phyloP scores from a whole-genome alignment of 2,888 invertebrate species.

The Diarsia mendica region DNA sequence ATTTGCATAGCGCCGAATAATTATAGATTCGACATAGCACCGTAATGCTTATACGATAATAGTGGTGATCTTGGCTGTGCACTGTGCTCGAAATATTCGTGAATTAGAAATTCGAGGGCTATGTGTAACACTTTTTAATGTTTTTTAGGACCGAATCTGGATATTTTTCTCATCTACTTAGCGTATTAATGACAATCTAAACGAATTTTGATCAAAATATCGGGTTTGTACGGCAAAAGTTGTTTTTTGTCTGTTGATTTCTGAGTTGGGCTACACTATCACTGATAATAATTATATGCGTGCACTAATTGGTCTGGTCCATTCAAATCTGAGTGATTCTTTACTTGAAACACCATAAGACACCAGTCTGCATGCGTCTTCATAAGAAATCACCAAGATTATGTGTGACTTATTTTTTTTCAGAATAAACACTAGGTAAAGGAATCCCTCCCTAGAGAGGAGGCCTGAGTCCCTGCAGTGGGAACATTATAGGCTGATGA shows the following conservation, averaged over 20 bases:
- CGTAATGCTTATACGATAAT: constrained; percentile 60
- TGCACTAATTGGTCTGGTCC: not conserved
- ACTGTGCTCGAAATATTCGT: constrained; percentile 24
- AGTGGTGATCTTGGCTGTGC: constrained; percentile 41
- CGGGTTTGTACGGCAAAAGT: too few species aligned
- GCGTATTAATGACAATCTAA: too few species aligned
- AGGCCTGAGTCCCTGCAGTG: too few species aligned
- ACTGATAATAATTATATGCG: too few species aligned
- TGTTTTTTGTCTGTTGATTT: too few species aligned
- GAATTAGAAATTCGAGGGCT: not conserved
- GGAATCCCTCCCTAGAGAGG: too few species aligned
- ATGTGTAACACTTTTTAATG: not conserved
- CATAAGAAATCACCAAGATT: not conserved
- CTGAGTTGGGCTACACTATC: not conserved
- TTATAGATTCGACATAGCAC: constrained; percentile 66
- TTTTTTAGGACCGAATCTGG: not conserved
- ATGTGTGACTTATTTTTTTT: not conserved
- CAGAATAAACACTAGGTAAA: not conserved
- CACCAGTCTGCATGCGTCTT: not conserved
- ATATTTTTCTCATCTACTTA: not conserved
- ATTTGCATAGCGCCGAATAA: constrained; percentile 71
- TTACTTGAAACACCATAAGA: not conserved
- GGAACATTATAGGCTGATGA: too few species aligned
- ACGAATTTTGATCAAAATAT: too few species aligned
- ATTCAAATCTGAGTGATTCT: not conserved